Base-by-base conservation (phyloP, 2,113 vertebrate genomes). In the Macquaria australasica region DNA sequence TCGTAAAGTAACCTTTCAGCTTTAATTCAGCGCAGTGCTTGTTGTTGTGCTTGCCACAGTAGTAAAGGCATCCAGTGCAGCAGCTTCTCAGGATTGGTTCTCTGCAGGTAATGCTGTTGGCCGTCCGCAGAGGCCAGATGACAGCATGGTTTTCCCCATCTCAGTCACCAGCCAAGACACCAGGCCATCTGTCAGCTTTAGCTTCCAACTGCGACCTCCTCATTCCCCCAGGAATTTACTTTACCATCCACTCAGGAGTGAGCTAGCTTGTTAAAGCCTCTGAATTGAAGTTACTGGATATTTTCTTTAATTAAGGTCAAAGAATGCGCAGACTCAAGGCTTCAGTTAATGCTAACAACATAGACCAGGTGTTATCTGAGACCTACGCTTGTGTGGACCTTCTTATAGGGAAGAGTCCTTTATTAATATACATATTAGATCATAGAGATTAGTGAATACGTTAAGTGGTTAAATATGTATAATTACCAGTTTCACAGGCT, bases 101-200 rank as follows among this genome's bases (percentile, higher is more conserved):
- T 90, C 79, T 83, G 88, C 93, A 94, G 93, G 91, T 93, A 31
- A 82, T 39, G 50, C 77, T 80, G 85, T 82, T 77, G 89, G 87
- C 82, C 16, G 77, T 67, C 55, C 56, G 45, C 75, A 18, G 81
- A 86, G 82, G 86, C 86, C 77, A 86, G 81, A 88, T 89, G 88
- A 91, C 88, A 79, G 88, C 91, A 82, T 88, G 88, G 80, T 90
- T 87, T 84, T 88, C 91, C 91, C 82, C 89, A 78, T 58, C 31
- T 88, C 89, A 84, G 77, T 92, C 91, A 92, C 66, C 83, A 92
- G 90, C 91, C 88, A 92, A 93, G 89, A 85, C 93, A 82, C 84
- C 77, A 45, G 77, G 88, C 95, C 95, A 95, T 95, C 94, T 95
- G 94, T 93, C 85, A 79, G 73, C 82, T 81, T 92, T 69, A 87